Evolutionary conservation across 2,113 vertebrate species (phyloP).

Genomic region (Cariama cristata): DNA sequence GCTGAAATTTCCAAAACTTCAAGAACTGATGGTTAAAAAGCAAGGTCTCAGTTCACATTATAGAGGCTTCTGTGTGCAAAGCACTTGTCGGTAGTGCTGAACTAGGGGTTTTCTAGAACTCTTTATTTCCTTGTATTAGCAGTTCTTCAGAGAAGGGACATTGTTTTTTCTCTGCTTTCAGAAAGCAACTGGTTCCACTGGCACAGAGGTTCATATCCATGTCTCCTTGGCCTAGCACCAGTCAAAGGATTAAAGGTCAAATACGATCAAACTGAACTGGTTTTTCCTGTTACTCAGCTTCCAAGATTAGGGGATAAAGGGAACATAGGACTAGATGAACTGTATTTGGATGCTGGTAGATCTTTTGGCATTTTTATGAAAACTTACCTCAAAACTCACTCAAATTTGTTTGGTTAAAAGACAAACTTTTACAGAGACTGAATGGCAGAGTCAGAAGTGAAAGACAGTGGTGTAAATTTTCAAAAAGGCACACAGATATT

Average conservation of each 20-base stretch:
- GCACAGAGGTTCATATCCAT: background rate
- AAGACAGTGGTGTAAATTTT: background rate
- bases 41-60: background rate
- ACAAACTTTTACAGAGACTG: background rate
- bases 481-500: background rate
- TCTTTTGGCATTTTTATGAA: background rate
- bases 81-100: background rate
- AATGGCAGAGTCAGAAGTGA: background rate
- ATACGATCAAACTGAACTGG: fast-evolving
- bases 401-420: background rate
- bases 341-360: background rate
- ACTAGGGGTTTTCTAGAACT: background rate
- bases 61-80: background rate
- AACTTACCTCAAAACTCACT: background rate
- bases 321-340: background rate
- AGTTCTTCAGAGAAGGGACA: background rate
- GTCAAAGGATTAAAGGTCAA: background rate
- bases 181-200: background rate
- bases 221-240: background rate
- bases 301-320: background rate
- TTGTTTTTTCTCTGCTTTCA: background rate
- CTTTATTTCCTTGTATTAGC: background rate
- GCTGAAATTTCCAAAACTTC: background rate
- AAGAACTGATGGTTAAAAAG: background rate
- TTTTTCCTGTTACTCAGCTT: background rate